phyloP scores from a whole-genome alignment of 2,888 invertebrate species.

The Mythimna albipuncta region DNA sequence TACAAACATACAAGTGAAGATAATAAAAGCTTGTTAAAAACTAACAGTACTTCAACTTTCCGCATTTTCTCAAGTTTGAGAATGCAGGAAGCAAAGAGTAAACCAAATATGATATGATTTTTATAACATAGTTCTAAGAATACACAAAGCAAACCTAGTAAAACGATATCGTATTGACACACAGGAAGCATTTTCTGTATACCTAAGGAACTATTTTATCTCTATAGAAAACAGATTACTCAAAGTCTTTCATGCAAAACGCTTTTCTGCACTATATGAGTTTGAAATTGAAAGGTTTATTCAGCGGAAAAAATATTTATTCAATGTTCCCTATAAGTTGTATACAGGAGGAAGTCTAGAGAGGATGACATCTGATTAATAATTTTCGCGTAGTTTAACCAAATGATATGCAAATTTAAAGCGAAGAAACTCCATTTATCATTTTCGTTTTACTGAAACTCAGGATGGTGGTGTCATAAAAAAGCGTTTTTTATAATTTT shows the following conservation, averaged over 20 bases:
- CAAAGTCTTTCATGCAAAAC: constrained; percentile 3
- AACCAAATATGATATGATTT: no score
- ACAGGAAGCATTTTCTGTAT: neutral
- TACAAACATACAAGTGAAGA: no score
- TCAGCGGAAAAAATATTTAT: neutral
- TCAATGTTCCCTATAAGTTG: neutral
- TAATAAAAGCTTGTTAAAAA: no score
- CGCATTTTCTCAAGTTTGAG: no score
- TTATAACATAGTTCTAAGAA: no score
- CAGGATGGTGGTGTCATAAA: neutral
- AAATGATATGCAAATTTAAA: constrained; percentile 40
- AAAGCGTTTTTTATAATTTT: neutral
- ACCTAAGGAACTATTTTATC: neutral
- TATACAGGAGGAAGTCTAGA: neutral
- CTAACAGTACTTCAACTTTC: no score
- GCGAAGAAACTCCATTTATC: constrained; percentile 26
- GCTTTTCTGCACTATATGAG: neutral
- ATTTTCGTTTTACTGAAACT: constrained; percentile 17
- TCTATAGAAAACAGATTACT: neutral
- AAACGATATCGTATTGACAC: neutral
- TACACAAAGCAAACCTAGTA: neutral
- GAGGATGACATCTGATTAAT: constrained; percentile 4
- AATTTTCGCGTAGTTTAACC: constrained; percentile 20
- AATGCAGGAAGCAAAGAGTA: neutral
- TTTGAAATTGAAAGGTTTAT: neutral